Base-by-base conservation (phyloP, 2,113 vertebrate genomes). In the Struthidea cinerea region DNA sequence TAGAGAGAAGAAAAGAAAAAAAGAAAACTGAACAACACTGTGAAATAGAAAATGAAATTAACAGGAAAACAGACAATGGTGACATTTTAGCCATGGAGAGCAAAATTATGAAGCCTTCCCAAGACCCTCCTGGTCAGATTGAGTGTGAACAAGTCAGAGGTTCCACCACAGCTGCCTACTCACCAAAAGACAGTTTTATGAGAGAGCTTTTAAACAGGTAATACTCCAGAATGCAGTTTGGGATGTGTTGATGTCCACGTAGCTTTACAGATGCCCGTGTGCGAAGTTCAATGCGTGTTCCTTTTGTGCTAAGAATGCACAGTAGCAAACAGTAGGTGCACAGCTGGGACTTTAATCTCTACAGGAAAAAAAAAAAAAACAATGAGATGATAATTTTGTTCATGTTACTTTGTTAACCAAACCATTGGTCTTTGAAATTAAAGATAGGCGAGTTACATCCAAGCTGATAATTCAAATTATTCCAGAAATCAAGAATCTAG, bases 171-270 rank as follows among this genome's bases (percentile, higher is more conserved):
- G 97, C 98, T 6, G 47, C 94, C 1, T 97, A 98, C 50, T 97
- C 98, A 12, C 94, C 98, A 69, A 99, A 98, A 94, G 99, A 99
- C 55, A 97, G 97, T 63, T 98, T 99, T 46, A 98, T 99, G 95
- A 98, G 98, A 20, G 99, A 99, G 90, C 97, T 99, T 87, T 97
- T 99, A 65, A 98, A 97, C 98, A 99, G 99, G 99, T 99, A 96
- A 97, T 18, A 55, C 30, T 65, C 71, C 35, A 10, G 59, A 67
- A 70, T 50, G 41, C 13, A 39, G 0, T 53, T 22, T 79, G 73
- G 28, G 57, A 8, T 77, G 32, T 65, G 41, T 0, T 76, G 27
- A 50, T 85, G 39, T 46, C 46, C 4, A 1, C 20, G 44, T 46
- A 46, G 12, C 20, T 94, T 77, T 93, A 35, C 35, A 77, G 49